A percentile compares a stretch with the other conserved stretches of the same genome.
These are phyloP conservation scores for Apeltes quadracus DNA, from an alignment of 2,113 vertebrate species.

Conservation along the genomic window DNA sequence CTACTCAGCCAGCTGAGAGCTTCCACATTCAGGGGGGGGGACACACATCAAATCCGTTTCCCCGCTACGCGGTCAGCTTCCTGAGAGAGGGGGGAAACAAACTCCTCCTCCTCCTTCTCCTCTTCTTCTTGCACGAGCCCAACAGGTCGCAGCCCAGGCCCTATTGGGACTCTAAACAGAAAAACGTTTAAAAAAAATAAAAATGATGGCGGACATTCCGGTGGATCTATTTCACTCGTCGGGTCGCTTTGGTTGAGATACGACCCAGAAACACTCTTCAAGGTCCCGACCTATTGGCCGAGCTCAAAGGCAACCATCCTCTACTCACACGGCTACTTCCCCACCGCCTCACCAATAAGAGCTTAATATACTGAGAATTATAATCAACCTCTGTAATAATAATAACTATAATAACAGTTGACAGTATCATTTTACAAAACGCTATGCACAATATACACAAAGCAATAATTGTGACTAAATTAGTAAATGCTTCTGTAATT, in stretches of 20 bases:
- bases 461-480: constrained; percentile 84
- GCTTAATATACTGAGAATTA: constrained; percentile 87
- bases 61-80: constrained; percentile 37
- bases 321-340: constrained; percentile 47
- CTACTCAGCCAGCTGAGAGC: constrained; percentile 81
- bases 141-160: no score
- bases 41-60: constrained; percentile 35
- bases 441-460: constrained; percentile 88
- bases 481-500: constrained; percentile 90
- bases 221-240: constrained; percentile 22
- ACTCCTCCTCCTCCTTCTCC: constrained; percentile 1
- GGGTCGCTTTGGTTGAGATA: constrained; percentile 2
- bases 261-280: constrained; percentile 8
- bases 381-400: constrained; percentile 71
- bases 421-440: constrained; percentile 88
- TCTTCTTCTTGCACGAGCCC: constrained; percentile 6
- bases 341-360: constrained; percentile 64
- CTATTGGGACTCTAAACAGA: constrained; percentile 50
- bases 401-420: constrained; percentile 66
- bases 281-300: constrained; percentile 24
- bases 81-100: background rate
- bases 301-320: constrained; percentile 78
- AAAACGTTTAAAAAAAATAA: constrained; percentile 77
- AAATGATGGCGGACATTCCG: constrained; percentile 58
- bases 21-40: constrained; percentile 53